A percentile compares a stretch with the other conserved stretches of the same genome.
Conservation (phyloP, 2,888 invertebrate species). For the Congeria kusceri region DNA sequence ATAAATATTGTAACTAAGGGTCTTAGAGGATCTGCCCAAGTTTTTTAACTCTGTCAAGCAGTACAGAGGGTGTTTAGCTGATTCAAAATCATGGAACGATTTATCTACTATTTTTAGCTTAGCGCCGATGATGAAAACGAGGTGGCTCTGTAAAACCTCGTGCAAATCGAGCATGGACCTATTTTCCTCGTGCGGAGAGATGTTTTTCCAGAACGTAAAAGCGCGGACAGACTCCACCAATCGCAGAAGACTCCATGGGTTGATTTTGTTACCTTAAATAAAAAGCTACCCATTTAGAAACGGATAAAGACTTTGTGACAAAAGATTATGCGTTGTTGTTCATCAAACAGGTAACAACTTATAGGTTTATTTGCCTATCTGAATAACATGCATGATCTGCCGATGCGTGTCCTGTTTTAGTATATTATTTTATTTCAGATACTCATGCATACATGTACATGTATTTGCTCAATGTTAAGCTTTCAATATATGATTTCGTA, state of each 20-base stretch:
- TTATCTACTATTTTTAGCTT: conserved; percentile 4
- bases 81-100: conserved; percentile 20
- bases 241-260: conserved; percentile 40
- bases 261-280: conserved; percentile 29
- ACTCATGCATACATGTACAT: too few species aligned
- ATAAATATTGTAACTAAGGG: conserved; percentile 20
- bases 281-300: background rate
- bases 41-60: conserved; percentile 17
- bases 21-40: conserved; percentile 32
- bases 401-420: too few species aligned
- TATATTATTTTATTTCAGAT: too few species aligned
- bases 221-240: conserved; percentile 35
- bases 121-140: conserved; percentile 23
- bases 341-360: too few species aligned
- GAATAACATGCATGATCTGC: too few species aligned
- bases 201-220: conserved; percentile 24
- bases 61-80: conserved; percentile 22
- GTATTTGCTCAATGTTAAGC: too few species aligned
- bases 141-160: conserved; percentile 7
- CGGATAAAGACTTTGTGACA: too few species aligned
- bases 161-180: conserved; percentile 17
- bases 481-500: too few species aligned
- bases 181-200: background rate
- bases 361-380: too few species aligned
- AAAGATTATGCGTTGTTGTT: too few species aligned